Evolutionary conservation across 2,888 invertebrate genomes (phyloP).

Genomic region (Coelopa pilipes): DNA sequence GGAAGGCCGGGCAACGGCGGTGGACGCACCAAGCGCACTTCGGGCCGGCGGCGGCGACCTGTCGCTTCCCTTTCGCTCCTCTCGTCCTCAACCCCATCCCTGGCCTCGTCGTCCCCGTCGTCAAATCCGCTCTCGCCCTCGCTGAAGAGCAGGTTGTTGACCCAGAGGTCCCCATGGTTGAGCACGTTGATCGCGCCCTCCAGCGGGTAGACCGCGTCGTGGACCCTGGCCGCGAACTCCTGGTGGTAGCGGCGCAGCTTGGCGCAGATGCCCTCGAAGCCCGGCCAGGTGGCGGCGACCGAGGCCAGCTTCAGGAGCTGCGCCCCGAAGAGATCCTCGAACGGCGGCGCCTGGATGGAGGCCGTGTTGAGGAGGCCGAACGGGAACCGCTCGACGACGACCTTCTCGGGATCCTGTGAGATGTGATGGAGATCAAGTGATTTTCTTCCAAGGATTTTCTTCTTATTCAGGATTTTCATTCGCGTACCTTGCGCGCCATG

Average conservation of each 20-base stretch:
- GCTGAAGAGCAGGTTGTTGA: conserved; percentile 69
- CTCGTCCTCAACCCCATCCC: no score
- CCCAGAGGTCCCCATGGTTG: conserved; percentile 70
- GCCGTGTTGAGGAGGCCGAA: conserved; percentile 59
- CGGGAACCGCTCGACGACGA: conserved; percentile 54
- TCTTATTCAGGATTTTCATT: neutral
- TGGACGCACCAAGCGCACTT: conserved; percentile 66
- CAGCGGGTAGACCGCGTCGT: conserved; percentile 56
- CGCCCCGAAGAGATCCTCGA: conserved; percentile 59
- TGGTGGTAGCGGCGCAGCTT: conserved; percentile 58
- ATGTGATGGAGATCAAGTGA: neutral
- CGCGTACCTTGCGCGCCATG: conserved; percentile 67
- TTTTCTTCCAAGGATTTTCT: no score
- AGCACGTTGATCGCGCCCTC: conserved; percentile 63
- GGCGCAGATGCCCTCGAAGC: conserved; percentile 50
- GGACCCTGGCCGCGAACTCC: conserved; percentile 57
- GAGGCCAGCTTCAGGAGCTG: conserved; percentile 58
- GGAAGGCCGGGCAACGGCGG: no score
- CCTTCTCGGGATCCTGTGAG: conserved; percentile 49
- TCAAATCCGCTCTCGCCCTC: conserved; percentile 46
- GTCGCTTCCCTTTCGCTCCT: no score
- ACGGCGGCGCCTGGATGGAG: conserved; percentile 58
- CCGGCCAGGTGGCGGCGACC: conserved; percentile 51
- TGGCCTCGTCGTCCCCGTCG: no score
- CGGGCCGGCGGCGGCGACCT: no score